Percentiles rank a stretch among this genome's conserved stretches.
Evolutionary conservation across 2,797 vertebrate genomes (phyloP).

Genomic region (Sternarchorhynchus goeldii): DNA sequence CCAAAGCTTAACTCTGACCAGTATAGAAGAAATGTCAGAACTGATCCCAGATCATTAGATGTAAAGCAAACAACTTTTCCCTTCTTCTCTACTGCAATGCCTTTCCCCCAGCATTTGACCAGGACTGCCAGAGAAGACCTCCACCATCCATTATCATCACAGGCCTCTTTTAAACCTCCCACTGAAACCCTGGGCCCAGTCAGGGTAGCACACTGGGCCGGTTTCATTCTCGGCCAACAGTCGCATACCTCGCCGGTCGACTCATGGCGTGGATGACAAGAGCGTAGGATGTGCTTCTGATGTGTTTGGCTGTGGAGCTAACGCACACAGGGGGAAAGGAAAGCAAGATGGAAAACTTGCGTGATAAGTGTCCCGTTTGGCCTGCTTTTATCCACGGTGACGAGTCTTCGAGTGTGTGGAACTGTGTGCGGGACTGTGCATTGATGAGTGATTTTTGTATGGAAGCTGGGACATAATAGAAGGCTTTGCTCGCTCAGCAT

Average conservation of each 20-base stretch:
- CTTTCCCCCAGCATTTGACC: slow-evolving; percentile 4
- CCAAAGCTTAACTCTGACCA: background rate
- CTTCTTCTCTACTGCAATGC: background rate
- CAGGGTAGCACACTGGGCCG: background rate
- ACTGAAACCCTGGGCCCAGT: background rate
- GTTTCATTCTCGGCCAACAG: slow-evolving; percentile 26
- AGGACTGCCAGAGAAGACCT: slow-evolving; percentile 6
- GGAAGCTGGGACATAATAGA: background rate
- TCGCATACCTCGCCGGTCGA: background rate
- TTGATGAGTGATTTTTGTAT: slow-evolving; percentile 21
- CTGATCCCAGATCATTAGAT: background rate
- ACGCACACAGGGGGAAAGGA: background rate
- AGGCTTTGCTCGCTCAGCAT: slow-evolving; percentile 32
- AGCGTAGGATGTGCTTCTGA: background rate
- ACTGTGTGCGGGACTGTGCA: background rate
- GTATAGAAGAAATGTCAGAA: background rate
- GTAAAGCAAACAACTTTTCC: background rate
- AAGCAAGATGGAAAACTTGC: background rate
- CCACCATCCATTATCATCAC: slow-evolving; percentile 17
- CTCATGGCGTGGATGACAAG: background rate
- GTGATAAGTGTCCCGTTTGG: slow-evolving; percentile 18
- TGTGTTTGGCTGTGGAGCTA: background rate
- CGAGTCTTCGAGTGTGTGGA: background rate
- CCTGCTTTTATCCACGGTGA: background rate
- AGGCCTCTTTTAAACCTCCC: background rate